Conservation (phyloP, 2,113 vertebrate species). For the Accipiter cooperii region DNA sequence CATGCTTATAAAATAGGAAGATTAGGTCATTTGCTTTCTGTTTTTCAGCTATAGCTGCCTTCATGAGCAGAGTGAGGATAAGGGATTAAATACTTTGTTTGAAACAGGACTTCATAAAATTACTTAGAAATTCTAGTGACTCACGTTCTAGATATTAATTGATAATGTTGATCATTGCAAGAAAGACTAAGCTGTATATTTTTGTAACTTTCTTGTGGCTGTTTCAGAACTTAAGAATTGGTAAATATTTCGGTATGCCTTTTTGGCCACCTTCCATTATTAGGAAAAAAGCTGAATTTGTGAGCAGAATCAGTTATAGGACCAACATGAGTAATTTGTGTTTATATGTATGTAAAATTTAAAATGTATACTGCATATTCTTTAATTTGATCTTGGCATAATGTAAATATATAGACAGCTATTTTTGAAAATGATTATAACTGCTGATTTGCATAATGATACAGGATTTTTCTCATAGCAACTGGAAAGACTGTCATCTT, state of each 20-base stretch:
- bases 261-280: neutral
- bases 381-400: slow-evolving; percentile 17
- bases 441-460: slow-evolving; percentile 25
- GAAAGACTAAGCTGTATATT: neutral
- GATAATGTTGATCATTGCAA: neutral
- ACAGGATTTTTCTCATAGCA: slow-evolving; percentile 21
- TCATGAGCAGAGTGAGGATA: neutral
- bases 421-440: slow-evolving; percentile 17
- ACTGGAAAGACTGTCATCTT: neutral
- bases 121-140: neutral
- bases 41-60: neutral
- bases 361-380: neutral
- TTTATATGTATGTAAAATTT: neutral
- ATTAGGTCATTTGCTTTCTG: neutral
- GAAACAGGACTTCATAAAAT: neutral
- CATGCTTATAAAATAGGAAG: neutral
- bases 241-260: neutral
- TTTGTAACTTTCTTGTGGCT: neutral
- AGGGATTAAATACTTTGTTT: neutral
- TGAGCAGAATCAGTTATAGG: neutral
- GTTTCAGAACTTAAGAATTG: neutral
- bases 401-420: neutral
- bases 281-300: neutral
- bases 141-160: neutral
- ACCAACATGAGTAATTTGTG: neutral